Conservation (phyloP, 2,888 invertebrate species). For the Xestoiulus laeticollis region DNA sequence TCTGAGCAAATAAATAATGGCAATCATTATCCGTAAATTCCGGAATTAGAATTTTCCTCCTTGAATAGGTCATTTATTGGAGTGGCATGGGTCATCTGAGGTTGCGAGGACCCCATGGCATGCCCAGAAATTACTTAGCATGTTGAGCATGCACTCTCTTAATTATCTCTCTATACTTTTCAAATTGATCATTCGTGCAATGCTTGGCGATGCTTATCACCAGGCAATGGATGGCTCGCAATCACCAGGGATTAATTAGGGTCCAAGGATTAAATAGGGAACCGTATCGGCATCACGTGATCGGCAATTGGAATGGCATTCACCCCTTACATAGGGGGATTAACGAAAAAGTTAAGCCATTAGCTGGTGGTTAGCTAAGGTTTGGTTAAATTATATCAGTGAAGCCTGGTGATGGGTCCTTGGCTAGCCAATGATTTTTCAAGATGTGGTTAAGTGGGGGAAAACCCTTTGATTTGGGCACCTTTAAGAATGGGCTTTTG, state of each 20-base stretch:
- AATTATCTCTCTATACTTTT: slow-evolving; percentile 45
- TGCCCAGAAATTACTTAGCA: slow-evolving; percentile 30
- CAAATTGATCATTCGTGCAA: slow-evolving; percentile 40
- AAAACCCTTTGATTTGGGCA: background rate
- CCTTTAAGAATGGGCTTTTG: background rate
- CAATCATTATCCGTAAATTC: background rate
- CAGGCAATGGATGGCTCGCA: slow-evolving; percentile 18
- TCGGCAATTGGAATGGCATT: background rate
- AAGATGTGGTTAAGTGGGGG: background rate
- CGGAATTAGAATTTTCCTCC: background rate
- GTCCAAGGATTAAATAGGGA: slow-evolving; percentile 32
- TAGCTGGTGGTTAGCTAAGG: slow-evolving; percentile 1
- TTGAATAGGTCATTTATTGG: background rate
- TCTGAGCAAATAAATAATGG: background rate
- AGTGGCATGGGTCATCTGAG: background rate
- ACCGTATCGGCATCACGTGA: slow-evolving; percentile 40
- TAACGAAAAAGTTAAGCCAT: background rate
- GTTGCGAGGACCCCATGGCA: background rate
- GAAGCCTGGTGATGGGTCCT: background rate
- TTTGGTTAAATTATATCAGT: background rate
- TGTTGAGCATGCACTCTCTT: slow-evolving; percentile 38
- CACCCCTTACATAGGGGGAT: background rate
- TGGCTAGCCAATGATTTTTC: slow-evolving; percentile 7
- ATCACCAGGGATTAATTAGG: slow-evolving; percentile 47
- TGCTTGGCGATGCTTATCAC: slow-evolving; percentile 45